Conservation (phyloP, 2,888 invertebrate species). For the Mythimna vitellina region DNA sequence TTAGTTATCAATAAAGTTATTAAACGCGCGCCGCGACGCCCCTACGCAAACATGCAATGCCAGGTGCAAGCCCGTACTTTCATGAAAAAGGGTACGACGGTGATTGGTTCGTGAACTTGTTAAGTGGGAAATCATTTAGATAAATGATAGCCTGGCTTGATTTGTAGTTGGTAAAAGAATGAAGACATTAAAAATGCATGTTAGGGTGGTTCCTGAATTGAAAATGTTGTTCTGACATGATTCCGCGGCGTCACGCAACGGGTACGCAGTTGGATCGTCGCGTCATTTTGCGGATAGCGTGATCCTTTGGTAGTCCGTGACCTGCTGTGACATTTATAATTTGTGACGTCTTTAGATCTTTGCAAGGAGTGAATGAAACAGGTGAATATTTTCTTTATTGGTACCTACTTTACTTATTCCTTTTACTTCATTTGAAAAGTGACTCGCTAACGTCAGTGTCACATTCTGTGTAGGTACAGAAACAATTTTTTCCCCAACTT, state of each 20-base stretch:
- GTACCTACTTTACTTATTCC: neutral
- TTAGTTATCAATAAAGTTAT: constrained; percentile 86
- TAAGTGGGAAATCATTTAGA: constrained; percentile 51
- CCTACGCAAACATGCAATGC: constrained; percentile 69
- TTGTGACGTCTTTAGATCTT: constrained; percentile 41
- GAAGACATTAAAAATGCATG: constrained; percentile 54
- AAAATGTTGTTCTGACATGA: constrained; percentile 48
- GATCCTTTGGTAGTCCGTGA: constrained; percentile 38
- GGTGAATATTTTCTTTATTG: constrained; percentile 1
- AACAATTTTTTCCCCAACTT: neutral
- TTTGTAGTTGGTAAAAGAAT: constrained; percentile 46
- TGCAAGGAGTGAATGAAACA: neutral
- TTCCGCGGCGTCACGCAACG: constrained; percentile 44
- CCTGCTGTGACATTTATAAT: constrained; percentile 48
- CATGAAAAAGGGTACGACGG: constrained; percentile 53
- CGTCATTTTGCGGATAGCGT: constrained; percentile 48
- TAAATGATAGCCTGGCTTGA: constrained; percentile 43
- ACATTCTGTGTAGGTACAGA: neutral
- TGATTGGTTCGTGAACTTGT: constrained; percentile 55
- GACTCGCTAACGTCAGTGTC: neutral
- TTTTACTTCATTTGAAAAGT: constrained; percentile 1
- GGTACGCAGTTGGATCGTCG: constrained; percentile 14
- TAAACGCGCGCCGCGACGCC: constrained; percentile 72
- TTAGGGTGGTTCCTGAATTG: constrained; percentile 40
- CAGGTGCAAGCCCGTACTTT: constrained; percentile 62